phyloP scores from a whole-genome alignment of 2,888 invertebrate genomes.

The Choristoneura rosaceana region DNA sequence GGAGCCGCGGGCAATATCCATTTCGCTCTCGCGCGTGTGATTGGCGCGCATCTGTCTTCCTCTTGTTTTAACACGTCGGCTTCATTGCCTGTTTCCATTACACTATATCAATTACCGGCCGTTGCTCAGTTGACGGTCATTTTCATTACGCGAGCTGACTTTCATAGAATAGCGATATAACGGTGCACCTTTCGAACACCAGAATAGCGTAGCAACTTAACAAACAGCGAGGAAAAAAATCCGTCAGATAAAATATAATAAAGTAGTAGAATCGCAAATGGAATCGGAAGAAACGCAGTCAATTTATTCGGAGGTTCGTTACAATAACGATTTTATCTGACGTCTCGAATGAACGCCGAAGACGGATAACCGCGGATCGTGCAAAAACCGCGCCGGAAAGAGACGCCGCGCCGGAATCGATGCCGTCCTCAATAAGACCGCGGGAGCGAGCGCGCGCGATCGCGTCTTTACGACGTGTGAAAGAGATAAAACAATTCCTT shows the following conservation, averaged over 20 bases:
- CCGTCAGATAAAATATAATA: constrained; percentile 67
- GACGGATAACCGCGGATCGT: constrained; percentile 80
- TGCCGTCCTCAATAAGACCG: constrained; percentile 76
- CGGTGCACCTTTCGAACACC: constrained; percentile 4
- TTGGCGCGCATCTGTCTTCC: constrained; percentile 68
- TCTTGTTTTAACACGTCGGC: constrained; percentile 77
- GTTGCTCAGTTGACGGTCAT: constrained; percentile 58
- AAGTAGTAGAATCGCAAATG: constrained; percentile 66
- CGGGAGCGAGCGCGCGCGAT: constrained; percentile 73
- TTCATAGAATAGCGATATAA: constrained; percentile 14
- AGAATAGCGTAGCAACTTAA: constrained; percentile 34
- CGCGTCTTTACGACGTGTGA: constrained; percentile 80
- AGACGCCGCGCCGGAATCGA: constrained; percentile 78
- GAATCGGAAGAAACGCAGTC: constrained; percentile 69
- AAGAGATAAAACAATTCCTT: constrained; percentile 84
- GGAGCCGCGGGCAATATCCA: constrained; percentile 63
- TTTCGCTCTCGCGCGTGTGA: constrained; percentile 68
- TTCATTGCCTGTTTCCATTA: constrained; percentile 82
- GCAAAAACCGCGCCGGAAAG: constrained; percentile 80
- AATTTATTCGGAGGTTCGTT: constrained; percentile 76
- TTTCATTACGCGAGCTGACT: constrained; percentile 51
- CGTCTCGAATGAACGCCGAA: constrained; percentile 76
- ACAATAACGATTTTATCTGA: constrained; percentile 78
- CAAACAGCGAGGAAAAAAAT: constrained; percentile 50
- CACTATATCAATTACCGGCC: constrained; percentile 79